Conservation (phyloP, 2,797 vertebrate genomes). For the Fringilla coelebs region DNA sequence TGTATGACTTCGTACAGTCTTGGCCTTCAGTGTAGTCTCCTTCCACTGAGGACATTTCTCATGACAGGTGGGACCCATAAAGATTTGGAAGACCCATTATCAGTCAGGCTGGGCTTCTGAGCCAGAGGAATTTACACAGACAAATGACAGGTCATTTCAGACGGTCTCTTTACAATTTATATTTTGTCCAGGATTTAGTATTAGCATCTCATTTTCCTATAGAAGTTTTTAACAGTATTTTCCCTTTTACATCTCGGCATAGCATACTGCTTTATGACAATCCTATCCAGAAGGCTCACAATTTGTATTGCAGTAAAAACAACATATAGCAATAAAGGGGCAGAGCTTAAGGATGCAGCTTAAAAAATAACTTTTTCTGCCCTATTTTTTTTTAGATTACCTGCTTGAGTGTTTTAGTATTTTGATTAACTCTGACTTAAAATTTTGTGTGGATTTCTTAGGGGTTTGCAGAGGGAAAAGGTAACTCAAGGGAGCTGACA, state of each 20-base stretch:
- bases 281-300: neutral
- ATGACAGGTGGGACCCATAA: neutral
- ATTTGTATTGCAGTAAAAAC: neutral
- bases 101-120: neutral
- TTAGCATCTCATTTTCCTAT: neutral
- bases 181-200: neutral
- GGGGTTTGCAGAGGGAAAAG: neutral
- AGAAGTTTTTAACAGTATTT: neutral
- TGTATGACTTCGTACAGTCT: neutral
- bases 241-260: neutral
- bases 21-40: neutral
- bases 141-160: neutral
- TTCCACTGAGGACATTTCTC: neutral
- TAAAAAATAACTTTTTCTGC: neutral
- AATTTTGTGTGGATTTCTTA: neutral
- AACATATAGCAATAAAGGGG: neutral
- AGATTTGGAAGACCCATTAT: neutral
- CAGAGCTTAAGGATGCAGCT: neutral
- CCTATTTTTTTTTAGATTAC: neutral
- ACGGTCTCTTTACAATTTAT: neutral
- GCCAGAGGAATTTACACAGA: neutral
- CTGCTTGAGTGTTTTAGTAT: neutral
- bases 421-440: neutral
- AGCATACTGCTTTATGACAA: accelerated
- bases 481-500: neutral